phyloP scores from a whole-genome alignment of 2,797 vertebrate species.

The Denticeps clupeoides region DNA sequence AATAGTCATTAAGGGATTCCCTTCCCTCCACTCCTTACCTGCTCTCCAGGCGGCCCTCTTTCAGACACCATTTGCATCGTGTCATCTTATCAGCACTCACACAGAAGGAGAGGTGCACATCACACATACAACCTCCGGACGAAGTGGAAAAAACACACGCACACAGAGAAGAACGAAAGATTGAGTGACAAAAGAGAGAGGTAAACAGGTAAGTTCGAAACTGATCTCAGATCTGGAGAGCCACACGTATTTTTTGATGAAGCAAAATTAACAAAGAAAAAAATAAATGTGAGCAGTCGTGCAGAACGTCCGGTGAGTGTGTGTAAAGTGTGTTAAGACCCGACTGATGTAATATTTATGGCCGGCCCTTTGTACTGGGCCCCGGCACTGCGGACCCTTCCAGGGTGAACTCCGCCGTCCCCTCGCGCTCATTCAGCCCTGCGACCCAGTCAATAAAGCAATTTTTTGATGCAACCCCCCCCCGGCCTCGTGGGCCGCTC shows the following conservation, averaged over 20 bases:
- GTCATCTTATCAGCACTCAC: slow-evolving; percentile 56
- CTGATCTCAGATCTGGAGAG: too few relatives aligned
- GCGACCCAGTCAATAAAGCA: slow-evolving; percentile 59
- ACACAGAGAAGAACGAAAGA: not conserved
- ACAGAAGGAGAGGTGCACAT: slow-evolving; percentile 42
- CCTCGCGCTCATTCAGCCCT: slow-evolving; percentile 49
- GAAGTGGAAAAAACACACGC: slow-evolving; percentile 30
- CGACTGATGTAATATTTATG: not conserved
- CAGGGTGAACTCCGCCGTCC: slow-evolving; percentile 46
- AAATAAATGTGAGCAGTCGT: not conserved
- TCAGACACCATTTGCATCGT: slow-evolving; percentile 51
- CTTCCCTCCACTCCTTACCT: slow-evolving; percentile 42
- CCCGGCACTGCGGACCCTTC: slow-evolving; percentile 27
- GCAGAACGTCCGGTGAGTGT: not conserved
- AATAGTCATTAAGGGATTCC: slow-evolving; percentile 61
- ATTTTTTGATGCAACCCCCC: slow-evolving; percentile 55
- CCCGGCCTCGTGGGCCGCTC: slow-evolving; percentile 35
- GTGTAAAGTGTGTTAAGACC: not conserved
- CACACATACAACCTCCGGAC: too few relatives aligned
- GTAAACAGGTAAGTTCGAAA: too few relatives aligned
- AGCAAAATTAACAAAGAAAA: not conserved
- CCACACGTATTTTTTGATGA: not conserved
- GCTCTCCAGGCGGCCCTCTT: slow-evolving; percentile 43
- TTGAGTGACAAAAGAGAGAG: not conserved
- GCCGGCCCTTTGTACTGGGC: slow-evolving; percentile 16